Evolutionary conservation across 2,888 invertebrate genomes (phyloP).

Genomic region (Tipula unca): DNA sequence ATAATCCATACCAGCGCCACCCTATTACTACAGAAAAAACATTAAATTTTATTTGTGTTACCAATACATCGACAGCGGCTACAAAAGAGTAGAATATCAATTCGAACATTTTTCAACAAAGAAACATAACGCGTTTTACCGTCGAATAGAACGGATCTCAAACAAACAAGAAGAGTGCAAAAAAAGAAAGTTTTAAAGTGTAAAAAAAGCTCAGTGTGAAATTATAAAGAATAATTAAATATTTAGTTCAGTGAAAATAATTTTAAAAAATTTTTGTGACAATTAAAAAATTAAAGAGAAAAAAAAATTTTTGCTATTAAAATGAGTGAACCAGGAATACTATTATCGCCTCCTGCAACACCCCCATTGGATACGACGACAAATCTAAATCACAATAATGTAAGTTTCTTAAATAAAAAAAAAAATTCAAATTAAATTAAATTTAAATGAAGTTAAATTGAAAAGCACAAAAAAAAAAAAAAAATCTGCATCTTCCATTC

Average conservation of each 20-base stretch:
- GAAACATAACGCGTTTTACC: slow-evolving; percentile 18
- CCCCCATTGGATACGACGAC: slow-evolving; percentile 53
- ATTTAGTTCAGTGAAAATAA: neutral
- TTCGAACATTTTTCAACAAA: slow-evolving; percentile 15
- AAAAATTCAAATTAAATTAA: slow-evolving; percentile 31
- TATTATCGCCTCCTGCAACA: slow-evolving; percentile 63
- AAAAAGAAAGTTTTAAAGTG: slow-evolving; percentile 16
- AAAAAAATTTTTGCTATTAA: slow-evolving; percentile 22
- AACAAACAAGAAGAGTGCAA: neutral
- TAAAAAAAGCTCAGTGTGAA: neutral
- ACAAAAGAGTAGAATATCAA: slow-evolving; percentile 17
- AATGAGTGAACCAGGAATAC: slow-evolving; percentile 37
- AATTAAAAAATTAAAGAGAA: slow-evolving; percentile 22
- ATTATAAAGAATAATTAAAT: neutral
- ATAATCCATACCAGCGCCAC: neutral
- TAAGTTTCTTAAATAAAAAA: no score
- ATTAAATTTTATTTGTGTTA: neutral
- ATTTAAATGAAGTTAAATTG: no score
- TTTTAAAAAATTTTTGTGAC: slow-evolving; percentile 17
- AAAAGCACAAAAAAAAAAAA: no score
- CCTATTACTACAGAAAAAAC: neutral
- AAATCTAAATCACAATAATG: slow-evolving; percentile 31
- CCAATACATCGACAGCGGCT: neutral
- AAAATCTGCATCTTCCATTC: neutral
- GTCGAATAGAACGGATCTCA: neutral